Evolutionary conservation across 2,797 vertebrate genomes (phyloP), one percentile per base, ranked within the genome.

Genomic region (Gymnopithys bicolor): DNA sequence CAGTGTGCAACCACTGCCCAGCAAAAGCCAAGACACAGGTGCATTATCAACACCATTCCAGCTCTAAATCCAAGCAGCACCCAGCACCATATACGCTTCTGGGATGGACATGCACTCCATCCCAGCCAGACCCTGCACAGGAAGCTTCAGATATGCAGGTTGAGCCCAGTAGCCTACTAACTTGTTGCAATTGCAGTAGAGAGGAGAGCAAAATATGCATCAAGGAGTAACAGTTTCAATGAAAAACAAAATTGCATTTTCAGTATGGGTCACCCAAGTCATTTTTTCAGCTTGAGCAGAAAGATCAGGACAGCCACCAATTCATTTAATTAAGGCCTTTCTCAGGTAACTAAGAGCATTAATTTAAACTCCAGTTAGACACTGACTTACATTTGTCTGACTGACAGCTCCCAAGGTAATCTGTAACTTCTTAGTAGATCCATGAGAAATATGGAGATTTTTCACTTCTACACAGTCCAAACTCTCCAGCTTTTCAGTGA

Each of bases 61-160:
- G 81, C 25, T 45, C 3, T 3, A 33, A 58, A 63, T 11, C 32
- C 53, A 30, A 71, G n/a, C 64, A 70, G 64, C 24, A 9, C 37
- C 13, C 15, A 35, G 71, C 68, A 60, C 9, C 23, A 3, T 4
- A 3, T 2, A 35, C 2, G 0, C 30, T 41, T 39, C 64, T 23
- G 1, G 1, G 10, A 27, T 5, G 8, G 39, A 46, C 30, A 12
- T 0, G 2, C 43, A 5, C 37, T n/a, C 49, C 56, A 12, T 3
- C 51, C 60, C 70, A n/a, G 25, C 35, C 69, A 56, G 32, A 45
- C 21, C 21, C 37, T 52, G 21, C 3, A 56, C 16, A 69, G 41
- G 37, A 15, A 59, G 4, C 30, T 30, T 24, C 33, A 58, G 22
- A 18, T 0, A 4, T 0, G 1, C 53, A 68, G 49, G 53, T 35